A percentile compares a stretch with the other conserved stretches of the same genome.
Evolutionary conservation across 2,797 vertebrate species (phyloP).

Genomic region (Siniperca obscura): DNA sequence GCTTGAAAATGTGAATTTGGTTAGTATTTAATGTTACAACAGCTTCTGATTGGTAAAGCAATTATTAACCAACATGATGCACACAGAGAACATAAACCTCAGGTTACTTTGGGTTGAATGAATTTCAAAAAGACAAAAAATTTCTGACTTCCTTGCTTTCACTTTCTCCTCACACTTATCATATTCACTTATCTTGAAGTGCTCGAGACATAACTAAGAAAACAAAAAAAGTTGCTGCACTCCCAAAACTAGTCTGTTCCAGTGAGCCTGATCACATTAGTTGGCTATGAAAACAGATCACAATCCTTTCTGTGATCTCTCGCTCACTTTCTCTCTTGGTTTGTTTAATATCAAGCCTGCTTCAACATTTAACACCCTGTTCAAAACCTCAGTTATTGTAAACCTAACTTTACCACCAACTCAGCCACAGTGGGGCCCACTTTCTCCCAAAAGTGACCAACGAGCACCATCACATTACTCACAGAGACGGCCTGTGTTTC

Average conservation of each 20-base stretch:
- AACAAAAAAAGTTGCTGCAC: constrained; percentile 60
- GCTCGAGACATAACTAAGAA: constrained; percentile 68
- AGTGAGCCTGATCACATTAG: constrained; percentile 46
- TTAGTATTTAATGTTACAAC: constrained; percentile 6
- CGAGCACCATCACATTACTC: constrained; percentile 74
- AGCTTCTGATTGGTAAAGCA: constrained; percentile 36
- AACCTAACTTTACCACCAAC: constrained; percentile 68
- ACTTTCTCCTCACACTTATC: constrained; percentile 62
- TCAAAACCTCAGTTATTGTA: constrained; percentile 69
- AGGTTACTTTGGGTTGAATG: constrained; percentile 40
- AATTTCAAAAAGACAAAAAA: constrained; percentile 47
- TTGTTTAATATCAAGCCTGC: constrained; percentile 63
- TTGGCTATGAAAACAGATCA: constrained; percentile 49
- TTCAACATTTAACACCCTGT: constrained; percentile 73
- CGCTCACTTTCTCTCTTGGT: constrained; percentile 21
- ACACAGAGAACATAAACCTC: constrained; percentile 43
- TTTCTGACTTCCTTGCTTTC: constrained; percentile 56
- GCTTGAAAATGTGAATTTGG: constrained; percentile 2
- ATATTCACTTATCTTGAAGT: constrained; percentile 64
- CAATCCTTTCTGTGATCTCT: constrained; percentile 30
- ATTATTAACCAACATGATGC: constrained; percentile 17
- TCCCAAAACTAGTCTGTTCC: constrained; percentile 47
- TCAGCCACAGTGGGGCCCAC: constrained; percentile 46
- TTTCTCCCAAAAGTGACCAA: constrained; percentile 68
- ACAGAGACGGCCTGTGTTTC: constrained; percentile 79